Percentiles rank a stretch among this genome's conserved stretches.
Evolutionary conservation across 2,113 vertebrate species (phyloP).

Genomic region (Oxyruncus cristatus): DNA sequence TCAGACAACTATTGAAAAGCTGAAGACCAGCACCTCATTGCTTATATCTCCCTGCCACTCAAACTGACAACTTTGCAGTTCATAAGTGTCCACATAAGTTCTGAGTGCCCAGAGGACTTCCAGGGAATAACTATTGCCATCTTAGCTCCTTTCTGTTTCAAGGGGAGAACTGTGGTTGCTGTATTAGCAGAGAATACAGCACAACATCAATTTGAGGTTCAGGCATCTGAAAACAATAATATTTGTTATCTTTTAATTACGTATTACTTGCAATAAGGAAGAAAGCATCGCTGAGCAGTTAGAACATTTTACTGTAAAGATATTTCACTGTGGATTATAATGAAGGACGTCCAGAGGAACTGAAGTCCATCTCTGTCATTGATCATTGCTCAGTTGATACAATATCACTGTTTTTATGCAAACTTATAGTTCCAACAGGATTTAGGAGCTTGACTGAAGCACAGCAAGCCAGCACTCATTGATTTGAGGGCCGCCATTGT

Average conservation of each 20-base stretch:
- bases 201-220: background rate
- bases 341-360: background rate
- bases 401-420: background rate
- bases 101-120: background rate
- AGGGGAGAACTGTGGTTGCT: background rate
- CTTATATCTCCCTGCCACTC: background rate
- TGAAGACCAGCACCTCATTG: background rate
- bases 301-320: background rate
- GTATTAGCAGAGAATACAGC: background rate
- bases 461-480: background rate
- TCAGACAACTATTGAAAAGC: background rate
- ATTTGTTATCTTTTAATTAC: background rate
- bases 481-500: background rate
- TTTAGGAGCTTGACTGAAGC: background rate
- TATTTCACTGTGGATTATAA: background rate
- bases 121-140: background rate
- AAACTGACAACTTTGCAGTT: background rate
- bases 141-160: background rate
- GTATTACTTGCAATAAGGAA: background rate
- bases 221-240: background rate
- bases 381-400: rapidly evolving
- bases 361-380: rapidly evolving
- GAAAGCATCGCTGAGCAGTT: background rate
- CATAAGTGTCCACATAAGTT: too few relatives aligned
- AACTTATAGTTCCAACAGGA: background rate